phyloP scores from a whole-genome alignment of 2,797 vertebrate species.

The Enteromius viviparus region DNA sequence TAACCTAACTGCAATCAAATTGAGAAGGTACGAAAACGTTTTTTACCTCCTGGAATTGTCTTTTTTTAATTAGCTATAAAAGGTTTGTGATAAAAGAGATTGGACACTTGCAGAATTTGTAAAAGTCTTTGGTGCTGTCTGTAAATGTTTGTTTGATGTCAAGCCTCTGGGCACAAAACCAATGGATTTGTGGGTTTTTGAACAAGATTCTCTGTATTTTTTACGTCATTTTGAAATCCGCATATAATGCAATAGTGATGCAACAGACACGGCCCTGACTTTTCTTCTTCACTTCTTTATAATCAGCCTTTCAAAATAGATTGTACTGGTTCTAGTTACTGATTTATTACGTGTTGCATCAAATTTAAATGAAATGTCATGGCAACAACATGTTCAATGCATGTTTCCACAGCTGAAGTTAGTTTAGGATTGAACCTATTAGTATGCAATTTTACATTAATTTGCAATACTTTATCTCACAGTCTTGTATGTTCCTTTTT shows the following conservation, averaged over 20 bases:
- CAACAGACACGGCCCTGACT: not conserved
- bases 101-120: conserved; percentile 2
- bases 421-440: not conserved
- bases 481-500: not conserved
- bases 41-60: conserved; percentile 9
- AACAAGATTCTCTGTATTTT: not conserved
- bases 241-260: conserved; percentile 14
- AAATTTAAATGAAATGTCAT: not conserved
- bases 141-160: conserved; percentile 38
- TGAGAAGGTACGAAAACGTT: not conserved
- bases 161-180: conserved; percentile 17
- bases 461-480: not conserved
- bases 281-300: conserved; percentile 5
- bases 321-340: not conserved
- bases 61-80: conserved; percentile 17
- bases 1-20: not conserved
- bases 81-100: conserved; percentile 15
- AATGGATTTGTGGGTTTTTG: conserved; percentile 4
- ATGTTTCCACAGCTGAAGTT: not conserved
- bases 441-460: not conserved
- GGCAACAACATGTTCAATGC: not conserved
- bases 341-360: not conserved
- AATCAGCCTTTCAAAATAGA: conserved; percentile 14
- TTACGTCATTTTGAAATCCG: conserved; percentile 3
- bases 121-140: conserved; percentile 19